These are phyloP conservation scores for Eulemur macaco DNA, from an alignment of 2,113 vertebrate genomes.

Conservation along the genomic window DNA sequence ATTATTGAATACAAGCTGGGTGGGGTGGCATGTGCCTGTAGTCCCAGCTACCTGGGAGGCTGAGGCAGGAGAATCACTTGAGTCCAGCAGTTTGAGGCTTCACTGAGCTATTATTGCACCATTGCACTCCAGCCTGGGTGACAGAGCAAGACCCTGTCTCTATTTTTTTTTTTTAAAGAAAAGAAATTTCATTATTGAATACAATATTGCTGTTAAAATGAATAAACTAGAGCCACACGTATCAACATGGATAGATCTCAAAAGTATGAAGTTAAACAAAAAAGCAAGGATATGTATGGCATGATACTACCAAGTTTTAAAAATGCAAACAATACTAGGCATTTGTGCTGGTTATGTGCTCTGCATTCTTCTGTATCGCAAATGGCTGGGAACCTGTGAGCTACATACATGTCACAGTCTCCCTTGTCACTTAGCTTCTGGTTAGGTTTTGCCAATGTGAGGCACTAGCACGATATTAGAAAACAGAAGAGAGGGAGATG, in stretches of 20 bases:
- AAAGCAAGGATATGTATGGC: background rate
- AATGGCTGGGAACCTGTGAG: background rate
- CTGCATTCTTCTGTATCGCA: background rate
- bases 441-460: background rate
- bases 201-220: background rate
- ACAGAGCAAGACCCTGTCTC: too few species aligned
- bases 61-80: too few species aligned
- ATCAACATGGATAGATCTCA: background rate
- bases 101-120: too few species aligned
- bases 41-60: too few species aligned
- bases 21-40: too few species aligned
- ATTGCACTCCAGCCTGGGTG: too few species aligned
- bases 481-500: background rate
- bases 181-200: background rate
- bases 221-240: background rate
- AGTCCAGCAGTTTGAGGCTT: too few species aligned
- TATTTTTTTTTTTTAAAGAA: too few species aligned
- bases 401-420: background rate
- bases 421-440: background rate
- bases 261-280: background rate
- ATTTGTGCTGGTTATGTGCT: background rate
- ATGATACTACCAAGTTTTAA: background rate
- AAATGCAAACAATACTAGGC: background rate
- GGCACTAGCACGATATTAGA: background rate
- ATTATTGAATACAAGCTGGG: too few species aligned